Evolutionary conservation across 1,140 invertebrate species (phyloP), one percentile per base, ranked within the genome.

Genomic region (Condylostylus longicornis): DNA sequence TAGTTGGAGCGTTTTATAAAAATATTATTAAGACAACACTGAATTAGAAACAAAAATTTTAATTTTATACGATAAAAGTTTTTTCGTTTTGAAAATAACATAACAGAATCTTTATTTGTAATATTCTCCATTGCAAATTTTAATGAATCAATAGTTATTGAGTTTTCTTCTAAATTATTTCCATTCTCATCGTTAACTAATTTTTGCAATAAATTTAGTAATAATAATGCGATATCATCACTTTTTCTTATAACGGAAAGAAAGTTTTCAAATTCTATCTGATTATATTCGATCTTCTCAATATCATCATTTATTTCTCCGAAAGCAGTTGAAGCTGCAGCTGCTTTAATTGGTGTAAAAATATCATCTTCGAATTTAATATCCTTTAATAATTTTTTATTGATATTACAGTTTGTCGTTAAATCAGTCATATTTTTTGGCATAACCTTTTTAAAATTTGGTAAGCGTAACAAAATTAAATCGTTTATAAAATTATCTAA

Each of bases 41-140:
- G 51, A 33, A 53, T 57, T 14, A 58, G 31, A 14, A 50, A 46
- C 2, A 58, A 37, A 7, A 58, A 25, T 28, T 54, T 49, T 4
- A 48, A 54, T 25, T 55, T 58, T 2, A 58, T 58, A 4, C 50
- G 45, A 32, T 49, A 43, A 29, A 48, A 44, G 15, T 57, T 56
- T 10, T 23, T 18, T 15, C 17, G 14, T 4, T 19, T 27, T 8
- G 21, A 22, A 38, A 37, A 40, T 25, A 4, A 38, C 14, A 12
- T 32, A 27, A 42, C 21, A 44, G 22, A 33, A n/a, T 35, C 41
- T 38, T 35, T 33, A 20, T 23, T 21, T 7, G 25, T 25, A 27
- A 58, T 33, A 30, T 50, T 47, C 2, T 53, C 54, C 6, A 58
- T 35, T 0, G 52, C 54, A 37, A 58, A 58, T 25, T 57, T 54